A percentile compares a stretch with the other conserved stretches of the same genome.
Conservation (phyloP, 2,113 vertebrate genomes). For the Vulpes vulpes region DNA sequence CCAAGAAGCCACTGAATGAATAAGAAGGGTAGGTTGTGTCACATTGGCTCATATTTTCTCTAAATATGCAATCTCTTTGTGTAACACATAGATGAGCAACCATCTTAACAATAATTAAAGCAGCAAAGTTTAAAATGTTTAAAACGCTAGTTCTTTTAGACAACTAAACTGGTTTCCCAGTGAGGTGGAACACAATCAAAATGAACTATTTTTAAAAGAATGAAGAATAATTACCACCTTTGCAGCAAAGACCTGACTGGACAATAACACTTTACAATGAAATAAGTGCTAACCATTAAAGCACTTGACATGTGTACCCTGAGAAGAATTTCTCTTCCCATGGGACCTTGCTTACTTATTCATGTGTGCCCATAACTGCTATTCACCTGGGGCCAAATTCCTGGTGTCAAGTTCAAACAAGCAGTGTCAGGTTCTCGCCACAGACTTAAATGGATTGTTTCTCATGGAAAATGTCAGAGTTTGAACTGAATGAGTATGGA, state of each 20-base stretch:
- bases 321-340: constrained; percentile 62
- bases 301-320: not conserved
- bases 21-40: not conserved
- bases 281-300: not conserved
- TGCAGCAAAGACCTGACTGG: not conserved
- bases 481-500: not conserved
- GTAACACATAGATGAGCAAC: not conserved
- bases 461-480: constrained; percentile 32
- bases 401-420: constrained; percentile 71
- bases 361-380: not conserved
- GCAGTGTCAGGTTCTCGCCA: constrained; percentile 29
- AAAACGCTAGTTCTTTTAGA: not conserved
- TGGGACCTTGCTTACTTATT: not conserved
- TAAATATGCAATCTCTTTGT: not conserved
- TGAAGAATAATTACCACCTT: not conserved
- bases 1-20: not conserved
- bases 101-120: not conserved
- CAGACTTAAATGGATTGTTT: constrained; percentile 16
- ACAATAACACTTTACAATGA: not conserved
- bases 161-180: not conserved
- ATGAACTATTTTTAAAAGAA: not conserved
- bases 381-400: constrained; percentile 27
- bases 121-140: constrained; percentile 4
- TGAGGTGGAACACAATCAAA: constrained; percentile 8
- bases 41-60: not conserved